Evolutionary conservation across 2,113 vertebrate species (phyloP).

Genomic region (Piaya cayana): DNA sequence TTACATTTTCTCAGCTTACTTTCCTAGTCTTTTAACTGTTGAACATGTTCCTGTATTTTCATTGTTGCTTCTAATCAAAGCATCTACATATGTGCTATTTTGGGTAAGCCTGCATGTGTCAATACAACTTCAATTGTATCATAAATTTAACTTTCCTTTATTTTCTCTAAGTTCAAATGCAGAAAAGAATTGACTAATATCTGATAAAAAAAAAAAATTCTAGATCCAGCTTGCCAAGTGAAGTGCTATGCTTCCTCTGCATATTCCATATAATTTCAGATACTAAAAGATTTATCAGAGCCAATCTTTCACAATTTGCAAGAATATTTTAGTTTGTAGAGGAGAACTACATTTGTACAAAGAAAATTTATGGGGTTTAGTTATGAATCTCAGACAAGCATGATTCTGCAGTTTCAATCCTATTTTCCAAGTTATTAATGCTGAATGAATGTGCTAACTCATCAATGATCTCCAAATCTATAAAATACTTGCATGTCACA

Average conservation of each 20-base stretch:
- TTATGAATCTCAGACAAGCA: background rate
- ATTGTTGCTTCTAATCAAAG: background rate
- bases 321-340: background rate
- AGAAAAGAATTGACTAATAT: background rate
- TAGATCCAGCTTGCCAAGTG: background rate
- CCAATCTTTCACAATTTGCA: background rate
- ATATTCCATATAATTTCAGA: background rate
- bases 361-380: background rate
- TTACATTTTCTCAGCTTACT: background rate
- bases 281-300: background rate
- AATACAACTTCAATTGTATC: background rate
- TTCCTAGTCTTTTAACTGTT: background rate
- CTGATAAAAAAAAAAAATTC: background rate
- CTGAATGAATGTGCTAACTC: background rate
- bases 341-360: background rate
- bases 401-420: background rate
- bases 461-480: background rate
- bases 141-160: background rate
- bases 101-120: background rate
- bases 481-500: background rate
- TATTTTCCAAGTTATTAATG: background rate
- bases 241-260: background rate
- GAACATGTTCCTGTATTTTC: background rate
- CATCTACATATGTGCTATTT: background rate
- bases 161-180: background rate